phyloP scores from a whole-genome alignment of 2,888 invertebrate species.

The Thereva nobilitata region DNA sequence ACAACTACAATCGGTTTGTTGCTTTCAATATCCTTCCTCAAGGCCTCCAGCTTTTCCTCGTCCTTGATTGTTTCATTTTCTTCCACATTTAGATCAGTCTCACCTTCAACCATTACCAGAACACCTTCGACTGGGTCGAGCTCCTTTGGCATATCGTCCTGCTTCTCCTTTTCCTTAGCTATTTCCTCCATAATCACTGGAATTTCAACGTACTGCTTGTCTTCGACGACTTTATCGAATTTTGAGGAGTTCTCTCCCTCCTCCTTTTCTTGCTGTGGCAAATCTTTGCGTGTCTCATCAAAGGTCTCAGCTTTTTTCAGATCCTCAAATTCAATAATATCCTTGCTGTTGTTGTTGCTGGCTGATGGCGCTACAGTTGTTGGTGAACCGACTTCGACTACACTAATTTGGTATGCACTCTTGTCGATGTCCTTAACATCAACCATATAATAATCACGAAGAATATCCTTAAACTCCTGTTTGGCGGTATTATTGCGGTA shows the following conservation, averaged over 20 bases:
- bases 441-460: conserved; percentile 65
- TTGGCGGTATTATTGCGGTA: conserved; percentile 68
- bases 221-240: conserved; percentile 56
- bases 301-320: conserved; percentile 50
- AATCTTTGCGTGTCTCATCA: conserved; percentile 46
- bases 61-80: conserved; percentile 58
- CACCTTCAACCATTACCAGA: background rate
- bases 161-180: conserved; percentile 47
- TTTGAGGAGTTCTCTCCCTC: conserved; percentile 51
- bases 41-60: conserved; percentile 62
- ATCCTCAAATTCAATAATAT: conserved; percentile 56
- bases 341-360: conserved; percentile 53
- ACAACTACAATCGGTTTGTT: conserved; percentile 57
- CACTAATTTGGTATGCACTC: background rate
- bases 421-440: conserved; percentile 62
- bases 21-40: conserved; percentile 57
- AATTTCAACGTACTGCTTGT: conserved; percentile 58
- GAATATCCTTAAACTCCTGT: conserved; percentile 64
- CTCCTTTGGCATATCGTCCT: conserved; percentile 51
- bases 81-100: conserved; percentile 46
- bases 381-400: background rate
- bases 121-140: conserved; percentile 50
- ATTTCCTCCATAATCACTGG: conserved; percentile 54
- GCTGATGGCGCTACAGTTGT: conserved; percentile 43
- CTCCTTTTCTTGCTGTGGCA: conserved; percentile 42